phyloP scores from a whole-genome alignment of 37 sponge, comb jelly and placozoan genomes.

The Chondrosia reniformis region DNA sequence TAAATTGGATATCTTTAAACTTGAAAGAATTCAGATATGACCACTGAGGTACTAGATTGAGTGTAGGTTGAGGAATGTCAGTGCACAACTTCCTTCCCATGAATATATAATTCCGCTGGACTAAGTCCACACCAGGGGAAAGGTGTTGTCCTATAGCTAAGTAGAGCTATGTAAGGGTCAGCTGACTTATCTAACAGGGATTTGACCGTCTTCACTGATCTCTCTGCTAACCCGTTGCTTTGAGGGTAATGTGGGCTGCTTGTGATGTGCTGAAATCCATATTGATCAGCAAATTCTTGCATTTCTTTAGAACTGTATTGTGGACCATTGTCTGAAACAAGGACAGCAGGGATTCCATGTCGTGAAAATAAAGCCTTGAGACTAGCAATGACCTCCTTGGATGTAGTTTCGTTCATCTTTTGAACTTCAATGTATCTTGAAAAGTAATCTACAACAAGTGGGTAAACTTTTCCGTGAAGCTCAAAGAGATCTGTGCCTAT shows the following conservation, averaged over 20 bases:
- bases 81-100: constrained; percentile 5
- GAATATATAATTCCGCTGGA: constrained; percentile 16
- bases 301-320: constrained; percentile 13
- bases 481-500: constrained; percentile 10
- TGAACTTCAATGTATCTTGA: constrained; percentile 21
- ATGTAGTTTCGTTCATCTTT: neutral
- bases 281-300: constrained; percentile 3
- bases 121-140: constrained; percentile 23
- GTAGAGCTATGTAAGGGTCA: constrained; percentile 2
- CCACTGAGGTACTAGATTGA: neutral
- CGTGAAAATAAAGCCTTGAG: constrained; percentile 10
- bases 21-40: constrained; percentile 4
- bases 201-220: constrained; percentile 8
- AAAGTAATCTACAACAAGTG: constrained; percentile 8
- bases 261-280: constrained; percentile 3
- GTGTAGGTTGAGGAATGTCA: constrained; percentile 6
- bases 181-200: neutral
- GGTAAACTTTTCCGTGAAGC: neutral
- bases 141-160: constrained; percentile 8
- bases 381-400: neutral
- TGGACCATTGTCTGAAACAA: constrained; percentile 9
- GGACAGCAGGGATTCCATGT: constrained; percentile 9
- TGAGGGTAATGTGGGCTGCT: constrained; percentile 25
- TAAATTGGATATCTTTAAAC: neutral
- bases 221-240: constrained; percentile 14